Conservation (phyloP, 2,888 invertebrate genomes). For the Dicranocentrus wangi region DNA sequence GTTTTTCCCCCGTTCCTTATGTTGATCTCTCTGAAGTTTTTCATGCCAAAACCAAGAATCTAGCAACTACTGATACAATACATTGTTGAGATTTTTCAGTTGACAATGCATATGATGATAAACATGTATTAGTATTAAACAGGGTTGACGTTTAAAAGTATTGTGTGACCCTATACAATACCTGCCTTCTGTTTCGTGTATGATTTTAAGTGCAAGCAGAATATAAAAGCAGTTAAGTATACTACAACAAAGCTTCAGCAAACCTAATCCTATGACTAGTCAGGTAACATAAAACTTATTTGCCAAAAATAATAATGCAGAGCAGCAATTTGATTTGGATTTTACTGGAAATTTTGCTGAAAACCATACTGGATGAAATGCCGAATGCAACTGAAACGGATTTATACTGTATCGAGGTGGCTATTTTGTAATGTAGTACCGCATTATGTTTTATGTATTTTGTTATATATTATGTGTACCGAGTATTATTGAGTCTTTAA, state of each 20-base stretch:
- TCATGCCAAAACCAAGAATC: constrained; percentile 30
- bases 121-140: constrained; percentile 48
- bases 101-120: background rate
- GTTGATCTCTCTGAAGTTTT: constrained; percentile 47
- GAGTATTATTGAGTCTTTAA: too few species aligned
- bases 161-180: constrained; percentile 34
- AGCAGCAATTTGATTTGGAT: constrained; percentile 11
- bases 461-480: too few species aligned
- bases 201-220: constrained; percentile 17
- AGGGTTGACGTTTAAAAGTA: constrained; percentile 45
- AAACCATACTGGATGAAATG: background rate
- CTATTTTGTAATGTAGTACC: constrained; percentile 3
- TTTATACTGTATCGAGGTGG: background rate
- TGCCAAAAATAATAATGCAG: constrained; percentile 47
- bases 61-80: constrained; percentile 50
- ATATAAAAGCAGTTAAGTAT: constrained; percentile 29
- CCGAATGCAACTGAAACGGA: constrained; percentile 10
- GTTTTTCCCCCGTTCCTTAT: constrained; percentile 14
- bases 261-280: constrained; percentile 56
- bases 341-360: constrained; percentile 11
- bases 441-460: too few species aligned
- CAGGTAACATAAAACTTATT: constrained; percentile 42
- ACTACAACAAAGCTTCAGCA: constrained; percentile 37
- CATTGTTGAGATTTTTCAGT: constrained; percentile 57
- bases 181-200: constrained; percentile 34